Base-by-base conservation (phyloP, 2,797 vertebrate genomes). In the Podargus strigoides region DNA sequence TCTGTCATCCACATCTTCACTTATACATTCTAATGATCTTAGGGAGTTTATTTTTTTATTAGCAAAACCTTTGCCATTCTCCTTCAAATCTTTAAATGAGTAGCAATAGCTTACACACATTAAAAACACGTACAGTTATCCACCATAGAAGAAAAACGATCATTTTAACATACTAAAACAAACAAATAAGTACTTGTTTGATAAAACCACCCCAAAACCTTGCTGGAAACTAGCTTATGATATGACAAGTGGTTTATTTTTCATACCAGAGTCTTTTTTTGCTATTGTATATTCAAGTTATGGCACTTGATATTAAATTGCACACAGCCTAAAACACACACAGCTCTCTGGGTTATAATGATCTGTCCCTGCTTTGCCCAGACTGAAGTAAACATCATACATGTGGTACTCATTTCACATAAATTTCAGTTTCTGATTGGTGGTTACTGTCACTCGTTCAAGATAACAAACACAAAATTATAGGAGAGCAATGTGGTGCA, bases 321-420 rank as follows among this genome's bases (percentile, higher is more conserved):
- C 93, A 87, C 72, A 89, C 68, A 94, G 86, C 96, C 86, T 96
- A 93, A 96, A 96, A 93, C 88, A 95, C 88, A 95, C 86, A 83
- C 19, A 90, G 83, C 63, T 96, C 90, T 34, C 63, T 92, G 89
- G 84, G 86, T n/a, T 89, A 19, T 59, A 88, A 73, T 49, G 75
- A 63, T 93, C 79, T 94, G 78, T 94, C 97, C 67, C 93, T 94
- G 49, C 93, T 96, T 90, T 92, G 85, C 94, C 91, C 81, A 91
- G 82, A 80, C 90, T 92, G 95, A 91, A 95, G 91, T 97, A 98
- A 97, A 97, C 95, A 97, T 58, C 37, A 44, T 95, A 91, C 97
- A 98, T 92, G 83, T 98, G 97, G 95, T 97, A 96, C 81, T 97
- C 94, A 98, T 98, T 98, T 97, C 79, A 85, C 93, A 87, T 89